A percentile compares a stretch with the other conserved stretches of the same genome.
These are phyloP conservation scores for Saccostrea glomerata DNA, from an alignment of 1,140 invertebrate species.

Conservation along the genomic window DNA sequence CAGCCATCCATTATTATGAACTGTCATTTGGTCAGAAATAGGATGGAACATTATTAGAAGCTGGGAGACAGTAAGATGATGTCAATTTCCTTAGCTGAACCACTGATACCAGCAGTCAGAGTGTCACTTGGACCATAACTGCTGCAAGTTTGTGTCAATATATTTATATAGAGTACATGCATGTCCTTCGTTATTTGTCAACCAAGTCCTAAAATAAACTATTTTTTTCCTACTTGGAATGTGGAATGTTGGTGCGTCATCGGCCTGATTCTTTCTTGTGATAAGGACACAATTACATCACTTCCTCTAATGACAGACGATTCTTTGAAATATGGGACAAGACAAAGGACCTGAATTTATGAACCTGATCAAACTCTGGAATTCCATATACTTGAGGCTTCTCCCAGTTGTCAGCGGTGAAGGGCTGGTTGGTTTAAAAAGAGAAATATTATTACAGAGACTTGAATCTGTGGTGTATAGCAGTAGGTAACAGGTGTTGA, in stretches of 20 bases:
- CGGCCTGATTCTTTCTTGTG: slow-evolving; percentile 16
- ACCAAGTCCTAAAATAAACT: neutral
- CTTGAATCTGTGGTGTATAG: slow-evolving; percentile 19
- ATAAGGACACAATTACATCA: slow-evolving; percentile 33
- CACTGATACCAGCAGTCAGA: neutral
- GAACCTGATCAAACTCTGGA: neutral
- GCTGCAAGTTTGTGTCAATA: neutral
- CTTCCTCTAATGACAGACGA: neutral
- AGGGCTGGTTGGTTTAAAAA: slow-evolving; percentile 10
- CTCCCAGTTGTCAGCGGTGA: slow-evolving; percentile 14
- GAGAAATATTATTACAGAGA: slow-evolving; percentile 29
- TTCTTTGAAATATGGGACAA: slow-evolving; percentile 11
- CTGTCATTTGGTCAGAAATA: slow-evolving; percentile 36
- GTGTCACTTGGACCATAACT: neutral
- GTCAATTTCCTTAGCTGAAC: slow-evolving; percentile 16
- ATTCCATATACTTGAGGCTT: neutral
- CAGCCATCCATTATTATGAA: slow-evolving; percentile 24
- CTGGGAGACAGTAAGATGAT: slow-evolving; percentile 16
- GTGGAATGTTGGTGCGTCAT: slow-evolving; percentile 22
- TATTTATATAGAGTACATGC: neutral
- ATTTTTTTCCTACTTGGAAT: neutral
- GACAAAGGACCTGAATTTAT: neutral
- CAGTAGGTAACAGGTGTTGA: slow-evolving; percentile 33
- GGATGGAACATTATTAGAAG: slow-evolving; percentile 33
- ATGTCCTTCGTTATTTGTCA: slow-evolving; percentile 25